These are phyloP conservation scores for Chloroclysta siterata DNA, from an alignment of 2,888 invertebrate genomes.

Conservation along the genomic window DNA sequence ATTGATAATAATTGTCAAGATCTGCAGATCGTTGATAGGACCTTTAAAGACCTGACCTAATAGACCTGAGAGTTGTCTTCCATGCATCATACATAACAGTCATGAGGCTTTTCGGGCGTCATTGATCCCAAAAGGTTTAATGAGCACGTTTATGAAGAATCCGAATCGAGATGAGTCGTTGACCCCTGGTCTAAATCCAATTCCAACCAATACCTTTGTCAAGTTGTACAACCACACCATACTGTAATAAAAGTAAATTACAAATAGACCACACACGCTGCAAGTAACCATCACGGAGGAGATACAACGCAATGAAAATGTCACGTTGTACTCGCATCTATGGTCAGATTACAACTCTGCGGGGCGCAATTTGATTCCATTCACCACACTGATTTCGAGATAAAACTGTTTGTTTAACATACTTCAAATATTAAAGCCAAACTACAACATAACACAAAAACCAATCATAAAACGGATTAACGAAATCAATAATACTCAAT, in stretches of 20 bases:
- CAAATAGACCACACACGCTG: slow-evolving; percentile 14
- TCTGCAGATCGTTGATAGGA: too few relatives aligned
- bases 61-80: not conserved
- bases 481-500: not conserved
- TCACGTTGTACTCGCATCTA: not conserved
- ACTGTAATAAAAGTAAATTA: not conserved
- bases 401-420: not conserved
- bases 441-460: not conserved
- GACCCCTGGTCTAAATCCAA: slow-evolving; percentile 45
- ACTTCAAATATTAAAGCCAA: not conserved
- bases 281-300: not conserved
- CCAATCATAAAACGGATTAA: not conserved
- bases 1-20: too few relatives aligned
- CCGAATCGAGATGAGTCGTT: slow-evolving; percentile 60
- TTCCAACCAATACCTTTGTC: not conserved
- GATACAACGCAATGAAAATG: slow-evolving; percentile 9
- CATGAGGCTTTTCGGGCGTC: slow-evolving; percentile 46
- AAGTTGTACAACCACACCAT: slow-evolving; percentile 1
- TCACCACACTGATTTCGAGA: not conserved
- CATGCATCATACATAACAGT: not conserved
- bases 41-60: too few relatives aligned
- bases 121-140: slow-evolving; percentile 60
- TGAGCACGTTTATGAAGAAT: slow-evolving; percentile 67
- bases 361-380: not conserved
- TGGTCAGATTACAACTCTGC: not conserved